Conservation (phyloP, 92 coral and sea anemone species). For the Phymanthus crucifer region DNA sequence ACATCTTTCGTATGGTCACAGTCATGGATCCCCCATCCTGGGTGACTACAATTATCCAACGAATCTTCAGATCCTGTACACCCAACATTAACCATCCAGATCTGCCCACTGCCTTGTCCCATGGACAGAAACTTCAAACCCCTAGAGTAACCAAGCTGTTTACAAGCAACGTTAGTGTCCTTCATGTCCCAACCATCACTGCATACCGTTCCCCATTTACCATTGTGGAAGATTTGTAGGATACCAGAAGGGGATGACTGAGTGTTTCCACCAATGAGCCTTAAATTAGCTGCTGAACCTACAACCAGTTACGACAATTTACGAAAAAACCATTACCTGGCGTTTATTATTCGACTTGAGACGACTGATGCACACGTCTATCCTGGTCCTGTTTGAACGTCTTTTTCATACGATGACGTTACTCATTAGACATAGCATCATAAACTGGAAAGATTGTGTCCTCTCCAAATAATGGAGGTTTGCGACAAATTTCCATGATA, state of each 20-base stretch:
- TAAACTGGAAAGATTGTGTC: too few species aligned
- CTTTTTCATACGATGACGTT: too few species aligned
- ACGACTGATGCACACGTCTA: too few species aligned
- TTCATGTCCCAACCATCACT: neutral
- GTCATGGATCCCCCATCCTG: neutral
- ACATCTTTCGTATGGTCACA: constrained; percentile 20
- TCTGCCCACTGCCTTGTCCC: constrained; percentile 21
- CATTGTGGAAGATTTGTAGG: neutral
- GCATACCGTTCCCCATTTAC: constrained; percentile 19
- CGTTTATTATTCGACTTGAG: too few species aligned
- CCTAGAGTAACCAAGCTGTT: neutral
- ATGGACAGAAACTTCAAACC: neutral
- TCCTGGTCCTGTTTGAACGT: too few species aligned
- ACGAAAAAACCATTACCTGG: too few species aligned
- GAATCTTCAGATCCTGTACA: constrained; percentile 8
- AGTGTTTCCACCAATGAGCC: too few species aligned
- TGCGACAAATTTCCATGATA: too few species aligned
- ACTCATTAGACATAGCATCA: too few species aligned
- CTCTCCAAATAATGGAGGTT: too few species aligned
- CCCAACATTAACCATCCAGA: constrained; percentile 13
- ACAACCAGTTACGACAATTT: too few species aligned
- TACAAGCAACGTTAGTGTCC: constrained; percentile 20
- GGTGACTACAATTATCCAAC: constrained; percentile 7
- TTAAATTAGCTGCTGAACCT: too few species aligned
- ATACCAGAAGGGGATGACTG: neutral